These are phyloP conservation scores for Tachycineta bicolor DNA, from an alignment of 2,113 vertebrate species.

Conservation along the genomic window DNA sequence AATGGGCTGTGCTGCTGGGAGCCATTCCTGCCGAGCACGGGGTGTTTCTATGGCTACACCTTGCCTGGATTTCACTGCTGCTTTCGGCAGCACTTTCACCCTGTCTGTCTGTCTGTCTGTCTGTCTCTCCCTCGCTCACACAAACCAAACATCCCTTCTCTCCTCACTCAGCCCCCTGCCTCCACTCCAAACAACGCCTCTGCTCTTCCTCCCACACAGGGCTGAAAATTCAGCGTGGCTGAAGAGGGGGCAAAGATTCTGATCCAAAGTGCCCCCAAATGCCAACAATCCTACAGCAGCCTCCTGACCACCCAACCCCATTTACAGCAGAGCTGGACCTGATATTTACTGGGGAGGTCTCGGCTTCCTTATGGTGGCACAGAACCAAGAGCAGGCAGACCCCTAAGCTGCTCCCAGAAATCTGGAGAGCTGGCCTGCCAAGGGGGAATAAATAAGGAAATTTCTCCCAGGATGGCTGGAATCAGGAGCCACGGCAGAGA, in stretches of 20 bases:
- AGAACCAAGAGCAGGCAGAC: background rate
- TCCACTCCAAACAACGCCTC: background rate
- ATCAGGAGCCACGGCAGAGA: background rate
- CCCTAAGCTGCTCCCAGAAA: background rate
- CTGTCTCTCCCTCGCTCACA: background rate
- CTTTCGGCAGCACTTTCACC: background rate
- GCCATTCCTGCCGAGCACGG: background rate
- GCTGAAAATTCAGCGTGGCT: background rate
- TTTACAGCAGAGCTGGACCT: background rate
- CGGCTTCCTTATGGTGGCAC: background rate
- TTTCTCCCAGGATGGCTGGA: background rate
- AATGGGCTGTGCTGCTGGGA: background rate
- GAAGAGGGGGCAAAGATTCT: background rate
- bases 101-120: slow-evolving; percentile 36
- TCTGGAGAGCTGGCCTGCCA: background rate
- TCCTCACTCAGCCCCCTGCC: background rate
- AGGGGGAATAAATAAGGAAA: background rate
- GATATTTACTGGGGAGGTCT: background rate
- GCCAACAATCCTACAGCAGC: background rate
- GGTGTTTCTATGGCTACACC: slow-evolving; percentile 55
- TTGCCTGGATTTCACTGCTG: background rate
- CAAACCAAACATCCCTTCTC: background rate
- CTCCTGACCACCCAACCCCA: background rate
- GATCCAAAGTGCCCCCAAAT: background rate
- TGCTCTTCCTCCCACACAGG: background rate